A percentile compares a stretch with the other conserved stretches of the same genome.
Conservation (phyloP, 2,113 vertebrate species). For the Heterotilapia buettikoferi region DNA sequence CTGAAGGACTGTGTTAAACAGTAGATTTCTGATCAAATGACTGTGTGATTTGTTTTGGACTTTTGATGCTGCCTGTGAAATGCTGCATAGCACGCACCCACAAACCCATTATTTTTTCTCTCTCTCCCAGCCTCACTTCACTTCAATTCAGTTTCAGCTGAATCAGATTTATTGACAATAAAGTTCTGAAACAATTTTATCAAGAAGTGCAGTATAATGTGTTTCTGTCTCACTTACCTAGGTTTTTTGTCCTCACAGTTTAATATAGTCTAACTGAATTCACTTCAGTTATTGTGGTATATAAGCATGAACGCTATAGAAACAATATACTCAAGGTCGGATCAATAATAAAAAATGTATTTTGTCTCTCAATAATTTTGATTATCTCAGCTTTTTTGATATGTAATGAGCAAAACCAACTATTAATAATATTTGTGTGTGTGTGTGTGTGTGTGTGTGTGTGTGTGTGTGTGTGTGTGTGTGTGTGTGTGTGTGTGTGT, state of each 20-base stretch:
- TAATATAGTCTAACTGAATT: constrained; percentile 25
- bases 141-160: neutral
- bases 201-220: neutral
- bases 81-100: neutral
- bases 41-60: neutral
- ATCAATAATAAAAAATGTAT: neutral
- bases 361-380: neutral
- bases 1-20: neutral
- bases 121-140: neutral
- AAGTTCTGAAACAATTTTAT: neutral
- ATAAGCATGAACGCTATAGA: neutral
- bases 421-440: neutral
- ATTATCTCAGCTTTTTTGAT: neutral
- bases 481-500: neutral
- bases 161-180: constrained; percentile 11
- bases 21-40: neutral
- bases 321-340: neutral
- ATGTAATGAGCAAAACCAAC: neutral
- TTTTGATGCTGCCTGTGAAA: neutral
- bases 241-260: neutral
- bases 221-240: neutral
- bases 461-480: neutral
- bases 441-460: neutral
- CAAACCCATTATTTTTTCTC: neutral
- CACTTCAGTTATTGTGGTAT: neutral